Conservation (phyloP, 2,888 invertebrate genomes). For the Sphaerophoria taeniata region DNA sequence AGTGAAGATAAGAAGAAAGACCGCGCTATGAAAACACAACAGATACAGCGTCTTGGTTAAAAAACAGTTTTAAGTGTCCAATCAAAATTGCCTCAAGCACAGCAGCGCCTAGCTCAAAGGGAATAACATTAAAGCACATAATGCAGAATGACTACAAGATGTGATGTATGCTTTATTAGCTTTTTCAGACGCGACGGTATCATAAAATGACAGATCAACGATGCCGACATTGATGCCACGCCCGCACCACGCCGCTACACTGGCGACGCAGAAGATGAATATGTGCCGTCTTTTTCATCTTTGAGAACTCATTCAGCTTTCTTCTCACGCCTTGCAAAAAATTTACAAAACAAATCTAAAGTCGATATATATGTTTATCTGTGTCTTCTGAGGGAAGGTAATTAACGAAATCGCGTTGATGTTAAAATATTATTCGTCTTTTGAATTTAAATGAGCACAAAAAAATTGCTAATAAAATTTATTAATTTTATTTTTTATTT, state of each 20-base stretch:
- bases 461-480: slow-evolving; percentile 6
- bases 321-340: slow-evolving; percentile 59
- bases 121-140: slow-evolving; percentile 32
- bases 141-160: background rate
- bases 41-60: slow-evolving; percentile 55
- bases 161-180: slow-evolving; percentile 73
- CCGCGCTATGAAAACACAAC: slow-evolving; percentile 16
- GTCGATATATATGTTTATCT: background rate
- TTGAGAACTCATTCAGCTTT: slow-evolving; percentile 39
- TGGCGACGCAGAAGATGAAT: slow-evolving; percentile 20
- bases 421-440: slow-evolving; percentile 21
- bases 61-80: slow-evolving; percentile 44
- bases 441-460: slow-evolving; percentile 16
- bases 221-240: background rate
- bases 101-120: background rate
- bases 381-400: slow-evolving; percentile 28
- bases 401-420: slow-evolving; percentile 48
- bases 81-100: slow-evolving; percentile 51
- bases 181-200: slow-evolving; percentile 49
- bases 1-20: slow-evolving; percentile 16
- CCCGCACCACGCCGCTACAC: slow-evolving; percentile 15
- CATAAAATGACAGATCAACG: slow-evolving; percentile 65
- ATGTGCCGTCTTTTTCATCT: slow-evolving; percentile 12
- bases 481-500: slow-evolving; percentile 1
- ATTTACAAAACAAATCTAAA: background rate